Evolutionary conservation across 2,797 vertebrate genomes (phyloP).

Genomic region (Pseudocheirus occidentalis): DNA sequence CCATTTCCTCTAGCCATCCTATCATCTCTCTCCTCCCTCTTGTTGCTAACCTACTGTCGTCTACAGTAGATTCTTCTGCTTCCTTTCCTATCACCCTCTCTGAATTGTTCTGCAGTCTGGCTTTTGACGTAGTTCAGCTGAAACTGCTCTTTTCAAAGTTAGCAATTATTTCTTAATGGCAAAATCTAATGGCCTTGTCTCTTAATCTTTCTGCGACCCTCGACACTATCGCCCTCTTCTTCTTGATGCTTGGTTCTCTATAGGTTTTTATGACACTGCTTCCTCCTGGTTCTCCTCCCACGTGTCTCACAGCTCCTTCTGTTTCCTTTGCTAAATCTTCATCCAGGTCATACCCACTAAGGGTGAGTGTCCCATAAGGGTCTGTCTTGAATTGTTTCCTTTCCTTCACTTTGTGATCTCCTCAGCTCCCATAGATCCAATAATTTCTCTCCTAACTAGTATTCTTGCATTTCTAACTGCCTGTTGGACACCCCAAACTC

Average conservation of each 20-base stretch:
- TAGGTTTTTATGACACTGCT: neutral
- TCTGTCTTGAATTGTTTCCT: neutral
- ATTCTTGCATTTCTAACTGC: no score
- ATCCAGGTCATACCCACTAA: neutral
- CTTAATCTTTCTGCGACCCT: neutral
- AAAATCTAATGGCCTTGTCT: no score
- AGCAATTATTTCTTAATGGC: no score
- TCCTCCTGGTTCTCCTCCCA: neutral
- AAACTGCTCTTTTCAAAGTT: no score
- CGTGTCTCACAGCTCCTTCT: neutral
- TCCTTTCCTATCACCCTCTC: neutral
- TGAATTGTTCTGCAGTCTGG: neutral
- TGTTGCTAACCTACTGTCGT: neutral
- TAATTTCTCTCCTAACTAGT: no score
- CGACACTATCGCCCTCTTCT: neutral
- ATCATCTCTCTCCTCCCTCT: neutral
- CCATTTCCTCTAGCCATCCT: neutral
- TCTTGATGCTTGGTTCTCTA: neutral
- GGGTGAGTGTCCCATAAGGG: neutral
- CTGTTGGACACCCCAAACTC: no score
- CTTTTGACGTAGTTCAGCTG: no score
- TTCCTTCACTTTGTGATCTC: neutral
- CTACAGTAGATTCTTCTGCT: neutral
- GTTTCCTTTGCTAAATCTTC: neutral
- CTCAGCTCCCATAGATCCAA: no score